Evolutionary conservation across 2,888 invertebrate genomes (phyloP), one percentile per base, ranked within the genome.

Genomic region (Unio delphinus): DNA sequence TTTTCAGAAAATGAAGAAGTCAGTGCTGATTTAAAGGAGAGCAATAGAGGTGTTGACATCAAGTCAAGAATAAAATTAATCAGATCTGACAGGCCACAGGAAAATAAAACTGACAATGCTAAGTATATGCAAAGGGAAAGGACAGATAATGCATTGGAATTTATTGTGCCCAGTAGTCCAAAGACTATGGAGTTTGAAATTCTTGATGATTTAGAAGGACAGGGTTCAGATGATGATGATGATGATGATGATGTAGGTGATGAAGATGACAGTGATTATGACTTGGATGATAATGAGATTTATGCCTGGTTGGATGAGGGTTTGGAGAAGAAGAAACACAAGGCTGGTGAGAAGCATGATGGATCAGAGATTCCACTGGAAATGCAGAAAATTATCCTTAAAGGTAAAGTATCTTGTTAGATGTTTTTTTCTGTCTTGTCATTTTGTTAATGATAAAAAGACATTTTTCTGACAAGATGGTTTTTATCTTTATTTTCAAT

Each of bases 261-360:
- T 28, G 77, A 73, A 57, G 70, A 71, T 56, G 69, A 72, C 56
- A 73, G 68, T 56, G 73, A 78, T 63, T 79, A 80, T 62, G 76
- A 76, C 34, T 59, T 85, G 17, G 85, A 86, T 70, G 85, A 84
- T 67, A 78, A 78, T 68, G 85, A 86, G 65, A 74, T 85, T 59
- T 80, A 86, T 72, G 81, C 80, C 0, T 78, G 81, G 82, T 69
- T 86, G 30, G 86, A 87, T 63, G 84, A 86, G 70, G 85, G 85
- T 8, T 74, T 86, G 6, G 79, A 78, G 34, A 79, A 75, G 55
- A 71, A 75, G 30, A 63, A 66, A 15, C 66, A 70, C 15, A 70
- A 68, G 30, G 67, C 72, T 15, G 64, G 69, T 18, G 57, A 65
- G 17, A 71, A 73, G 20, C 59, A 76, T 34, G 62, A 69, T 18